Evolutionary conservation across 1,140 invertebrate species (phyloP), one percentile per base, ranked within the genome.

Genomic region (Sinella curviseta): DNA sequence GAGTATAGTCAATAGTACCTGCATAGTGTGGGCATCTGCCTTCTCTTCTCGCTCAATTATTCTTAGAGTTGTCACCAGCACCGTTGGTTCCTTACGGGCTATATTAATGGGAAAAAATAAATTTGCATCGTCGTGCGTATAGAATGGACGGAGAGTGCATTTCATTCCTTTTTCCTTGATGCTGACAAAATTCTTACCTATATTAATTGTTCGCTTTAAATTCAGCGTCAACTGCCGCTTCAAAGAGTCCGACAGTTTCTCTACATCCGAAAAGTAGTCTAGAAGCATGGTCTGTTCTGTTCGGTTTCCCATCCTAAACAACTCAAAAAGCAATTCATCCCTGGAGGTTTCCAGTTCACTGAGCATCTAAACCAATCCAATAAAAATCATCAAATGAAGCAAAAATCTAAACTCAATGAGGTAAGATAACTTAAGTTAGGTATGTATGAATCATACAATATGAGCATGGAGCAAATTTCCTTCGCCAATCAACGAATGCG

Each of bases 41-140:
- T 95, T 96, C 85, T 99, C 97, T 88, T 99, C 98, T 80, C 97
- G 89, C 87, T 99, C 97, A 84, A 99, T 96, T 76, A 99, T 98
- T 81, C 98, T 89, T 2, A 99, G 86, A 0, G 95, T 97, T 0
- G 97, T 99, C 0, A 99, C 98, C 85, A 99, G 96, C 3, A 97
- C 92, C 0, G 95, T 96, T 0, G 97, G 97, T 86, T 99, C 95
- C 86, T 97, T 95, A 14, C 96, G 89, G 4, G 74, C 74, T 39
- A 75, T 26, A 30, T 74, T 74, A n/a, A n/a, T n/a, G n/a, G n/a
- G n/a, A n/a, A n/a, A n/a, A n/a, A n/a, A n/a, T n/a, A n/a, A n/a
- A n/a, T n/a, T n/a, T n/a, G n/a, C n/a, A n/a, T n/a, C n/a, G n/a
- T n/a, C n/a, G n/a, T n/a, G n/a, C n/a, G n/a, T n/a, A n/a, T n/a